Conservation (phyloP, 2,797 vertebrate species). For the Anas capensis region DNA sequence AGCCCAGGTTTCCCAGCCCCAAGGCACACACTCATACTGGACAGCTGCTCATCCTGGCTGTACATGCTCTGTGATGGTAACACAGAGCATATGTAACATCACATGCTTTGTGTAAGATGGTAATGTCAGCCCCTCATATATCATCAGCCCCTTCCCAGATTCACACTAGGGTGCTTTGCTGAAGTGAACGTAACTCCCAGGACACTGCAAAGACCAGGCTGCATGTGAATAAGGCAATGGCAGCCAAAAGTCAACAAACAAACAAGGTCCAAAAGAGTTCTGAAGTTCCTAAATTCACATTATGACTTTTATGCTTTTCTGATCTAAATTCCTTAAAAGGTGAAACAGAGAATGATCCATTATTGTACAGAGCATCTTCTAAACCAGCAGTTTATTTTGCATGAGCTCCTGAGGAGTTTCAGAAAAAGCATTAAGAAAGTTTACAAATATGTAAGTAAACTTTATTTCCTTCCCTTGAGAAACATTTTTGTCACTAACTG, state of each 20-base stretch:
- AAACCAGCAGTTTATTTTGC: background rate
- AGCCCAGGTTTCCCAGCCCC: background rate
- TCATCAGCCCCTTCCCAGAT: background rate
- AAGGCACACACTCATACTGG: background rate
- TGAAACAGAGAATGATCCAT: background rate
- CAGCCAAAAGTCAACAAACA: background rate
- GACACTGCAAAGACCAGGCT: background rate
- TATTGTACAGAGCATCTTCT: background rate
- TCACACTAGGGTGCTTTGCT: background rate
- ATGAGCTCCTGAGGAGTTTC: background rate
- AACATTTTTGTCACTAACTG: slow-evolving; percentile 30
- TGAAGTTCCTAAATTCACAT: background rate
- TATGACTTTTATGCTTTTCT: background rate
- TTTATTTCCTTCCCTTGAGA: slow-evolving; percentile 21
- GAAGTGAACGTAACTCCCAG: fast-evolving
- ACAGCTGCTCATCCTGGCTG: background rate
- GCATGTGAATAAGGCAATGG: fast-evolving
- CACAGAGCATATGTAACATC: no score
- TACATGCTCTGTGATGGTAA: background rate
- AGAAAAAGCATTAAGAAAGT: slow-evolving; percentile 7
- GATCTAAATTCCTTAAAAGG: background rate
- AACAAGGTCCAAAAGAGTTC: background rate
- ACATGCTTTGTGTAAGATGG: no score
- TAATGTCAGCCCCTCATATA: background rate
- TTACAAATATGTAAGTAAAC: slow-evolving; percentile 44